Evolutionary conservation across 2,113 vertebrate genomes (phyloP).

Genomic region (Carlito syrichta): DNA sequence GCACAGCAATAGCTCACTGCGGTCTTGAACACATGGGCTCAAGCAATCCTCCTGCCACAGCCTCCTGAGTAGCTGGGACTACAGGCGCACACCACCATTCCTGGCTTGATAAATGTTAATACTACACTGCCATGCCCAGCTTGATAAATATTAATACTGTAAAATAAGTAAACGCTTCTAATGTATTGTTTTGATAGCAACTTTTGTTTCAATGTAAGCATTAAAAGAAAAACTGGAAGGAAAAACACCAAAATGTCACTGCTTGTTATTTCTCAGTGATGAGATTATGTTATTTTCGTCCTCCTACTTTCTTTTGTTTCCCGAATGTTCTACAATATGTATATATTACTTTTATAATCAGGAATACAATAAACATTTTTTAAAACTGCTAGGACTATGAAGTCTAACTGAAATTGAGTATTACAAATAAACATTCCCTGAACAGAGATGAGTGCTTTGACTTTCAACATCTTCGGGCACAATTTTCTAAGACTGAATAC

Average conservation of each 20-base stretch:
- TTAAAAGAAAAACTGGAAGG: background rate
- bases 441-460: background rate
- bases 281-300: background rate
- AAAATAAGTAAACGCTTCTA: background rate
- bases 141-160: background rate
- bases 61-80: no score
- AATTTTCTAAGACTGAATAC: slow-evolving; percentile 43
- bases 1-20: no score
- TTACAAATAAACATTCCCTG: background rate
- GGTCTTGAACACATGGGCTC: no score
- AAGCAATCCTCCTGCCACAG: no score
- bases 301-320: background rate
- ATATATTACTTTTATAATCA: slow-evolving; percentile 8
- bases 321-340: background rate
- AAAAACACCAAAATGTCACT: background rate
- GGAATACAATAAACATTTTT: slow-evolving; percentile 24
- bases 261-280: background rate
- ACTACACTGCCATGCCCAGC: no score
- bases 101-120: no score
- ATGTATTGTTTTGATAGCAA: background rate
- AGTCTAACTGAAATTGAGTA: slow-evolving; percentile 31
- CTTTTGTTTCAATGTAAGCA: background rate
- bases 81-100: no score
- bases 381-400: background rate
- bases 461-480: background rate